Conservation (phyloP, 2,888 invertebrate species). For the Lampropteryx suffumata region DNA sequence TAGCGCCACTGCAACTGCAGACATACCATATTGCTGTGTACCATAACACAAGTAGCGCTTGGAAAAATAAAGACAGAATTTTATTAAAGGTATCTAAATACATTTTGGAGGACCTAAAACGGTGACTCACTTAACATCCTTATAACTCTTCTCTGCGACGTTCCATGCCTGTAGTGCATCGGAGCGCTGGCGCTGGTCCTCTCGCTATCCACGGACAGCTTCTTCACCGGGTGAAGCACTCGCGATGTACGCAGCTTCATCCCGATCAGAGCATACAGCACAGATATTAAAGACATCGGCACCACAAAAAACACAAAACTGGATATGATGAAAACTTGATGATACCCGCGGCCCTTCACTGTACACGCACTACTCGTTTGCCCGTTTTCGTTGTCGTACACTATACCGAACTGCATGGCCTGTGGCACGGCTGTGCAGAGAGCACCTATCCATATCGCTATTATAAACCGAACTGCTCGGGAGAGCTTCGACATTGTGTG, state of each 20-base stretch:
- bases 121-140: conserved; percentile 89
- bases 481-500: conserved; percentile 93
- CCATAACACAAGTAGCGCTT: too few species aligned
- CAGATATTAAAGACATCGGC: conserved; percentile 93
- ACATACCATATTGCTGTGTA: too few species aligned
- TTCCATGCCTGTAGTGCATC: conserved; percentile 80
- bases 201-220: conserved; percentile 75
- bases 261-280: conserved; percentile 90
- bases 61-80: too few species aligned
- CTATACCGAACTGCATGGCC: conserved; percentile 90
- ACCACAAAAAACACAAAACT: conserved; percentile 92
- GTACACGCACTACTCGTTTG: conserved; percentile 80
- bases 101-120: too few species aligned
- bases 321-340: conserved; percentile 90
- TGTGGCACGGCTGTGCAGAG: conserved; percentile 89
- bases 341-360: conserved; percentile 82
- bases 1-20: conserved; percentile 92
- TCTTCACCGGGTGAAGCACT: conserved; percentile 83
- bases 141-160: conserved; percentile 86
- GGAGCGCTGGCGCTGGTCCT: conserved; percentile 48
- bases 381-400: conserved; percentile 73
- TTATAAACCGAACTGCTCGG: conserved; percentile 89
- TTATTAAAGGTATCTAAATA: too few species aligned
- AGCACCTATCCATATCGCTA: conserved; percentile 90
- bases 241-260: conserved; percentile 86